These are phyloP conservation scores for Drosophila cracens DNA, from an alignment of 2,888 invertebrate species.

Conservation along the genomic window DNA sequence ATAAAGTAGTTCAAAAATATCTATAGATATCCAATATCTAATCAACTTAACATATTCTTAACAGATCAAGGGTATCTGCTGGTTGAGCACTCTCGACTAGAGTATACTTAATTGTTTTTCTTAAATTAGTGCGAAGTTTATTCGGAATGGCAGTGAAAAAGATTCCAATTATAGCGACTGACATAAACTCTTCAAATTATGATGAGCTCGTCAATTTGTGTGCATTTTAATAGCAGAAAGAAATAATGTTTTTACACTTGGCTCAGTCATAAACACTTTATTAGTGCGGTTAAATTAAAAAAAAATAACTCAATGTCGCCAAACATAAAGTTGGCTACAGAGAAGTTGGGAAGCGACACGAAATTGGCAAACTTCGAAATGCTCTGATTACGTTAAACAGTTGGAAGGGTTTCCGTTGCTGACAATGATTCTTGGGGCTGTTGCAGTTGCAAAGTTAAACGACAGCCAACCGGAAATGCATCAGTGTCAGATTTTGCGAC, in stretches of 20 bases:
- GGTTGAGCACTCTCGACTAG: not conserved
- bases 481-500: slow-evolving; percentile 75
- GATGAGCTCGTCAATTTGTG: slow-evolving; percentile 11
- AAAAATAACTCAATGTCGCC: slow-evolving; percentile 28
- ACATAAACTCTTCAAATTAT: slow-evolving; percentile 8
- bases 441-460: slow-evolving; percentile 39
- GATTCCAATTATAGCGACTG: not conserved
- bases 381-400: slow-evolving; percentile 32
- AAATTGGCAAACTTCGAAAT: slow-evolving; percentile 57
- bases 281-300: slow-evolving; percentile 37
- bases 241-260: slow-evolving; percentile 1
- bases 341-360: slow-evolving; percentile 33
- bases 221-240: not conserved
- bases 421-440: slow-evolving; percentile 6
- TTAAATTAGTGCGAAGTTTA: not conserved
- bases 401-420: slow-evolving; percentile 16
- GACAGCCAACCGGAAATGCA: slow-evolving; percentile 71
- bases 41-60: too few relatives aligned
- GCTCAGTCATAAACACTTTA: slow-evolving; percentile 25
- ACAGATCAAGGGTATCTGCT: not conserved
- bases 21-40: too few relatives aligned
- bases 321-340: slow-evolving; percentile 42
- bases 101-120: not conserved
- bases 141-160: not conserved
- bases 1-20: not conserved